Base-by-base conservation (phyloP, 2,113 vertebrate species). In the Falcunculus frontatus region DNA sequence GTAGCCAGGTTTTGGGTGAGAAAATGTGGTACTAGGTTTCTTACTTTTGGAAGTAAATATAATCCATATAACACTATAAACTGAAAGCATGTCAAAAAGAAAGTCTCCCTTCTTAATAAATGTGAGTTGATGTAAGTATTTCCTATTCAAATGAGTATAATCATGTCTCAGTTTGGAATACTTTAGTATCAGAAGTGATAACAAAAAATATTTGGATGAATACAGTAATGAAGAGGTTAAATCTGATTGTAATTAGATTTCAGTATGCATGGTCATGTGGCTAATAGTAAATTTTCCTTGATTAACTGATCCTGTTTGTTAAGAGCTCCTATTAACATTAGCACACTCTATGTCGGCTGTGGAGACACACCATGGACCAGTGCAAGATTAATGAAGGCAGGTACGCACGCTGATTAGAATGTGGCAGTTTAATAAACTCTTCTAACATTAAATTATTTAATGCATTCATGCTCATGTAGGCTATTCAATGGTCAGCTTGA, bases 231-330 rank as follows among this genome's bases (percentile, higher is more conserved):
- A 98, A 97, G 95, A 98, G 97, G 98, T 98, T 98, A 98, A 98
- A 97, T 96, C 94, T 85, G 96, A 98, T 98, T 97, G 96, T 99
- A 99, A 99, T 99, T 98, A 99, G 97, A 95, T 97, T 95, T 96
- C 93, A 83, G 98, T 98, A 98, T 98, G 98, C 98, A 97, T 97
- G 97, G 98, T 98, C 99, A 98, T 99, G 99, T 98, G 98, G 98
- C 97, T 98, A 98, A 98, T 98, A 99, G 98, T 98, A 99, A 98
- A 99, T 99, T 99, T 99, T 98, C 98, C 98, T 99, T 99, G 99
- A 99, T 99, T 99, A 99, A 99, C 99, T 98, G 98, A 98, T 98
- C 98, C 98, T 99, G 99, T 99, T 99, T 99, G 99, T 99, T 99
- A 98, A 99, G 98, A 98, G 98, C 98, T 98, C 98, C 98, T 98